These are phyloP conservation scores for Tachina fera DNA, from an alignment of 2,888 invertebrate species.

Conservation along the genomic window DNA sequence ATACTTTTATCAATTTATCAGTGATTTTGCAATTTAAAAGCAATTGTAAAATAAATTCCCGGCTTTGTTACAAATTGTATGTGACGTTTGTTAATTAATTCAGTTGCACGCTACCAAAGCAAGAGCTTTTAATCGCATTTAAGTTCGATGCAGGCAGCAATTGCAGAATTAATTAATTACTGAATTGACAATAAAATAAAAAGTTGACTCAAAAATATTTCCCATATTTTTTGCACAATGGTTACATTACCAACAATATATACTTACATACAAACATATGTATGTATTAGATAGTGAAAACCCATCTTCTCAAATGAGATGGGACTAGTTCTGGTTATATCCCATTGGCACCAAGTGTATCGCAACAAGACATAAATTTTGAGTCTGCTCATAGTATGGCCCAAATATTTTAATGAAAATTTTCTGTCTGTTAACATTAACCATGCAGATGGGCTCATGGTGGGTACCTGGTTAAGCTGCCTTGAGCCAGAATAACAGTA, in stretches of 20 bases:
- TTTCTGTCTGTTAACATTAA: too few relatives aligned
- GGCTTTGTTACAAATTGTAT: constrained; percentile 18
- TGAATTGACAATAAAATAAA: background rate
- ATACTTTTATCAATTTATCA: constrained; percentile 12
- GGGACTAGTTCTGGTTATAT: too few relatives aligned
- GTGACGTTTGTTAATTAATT: constrained; percentile 33
- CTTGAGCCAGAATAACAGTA: too few relatives aligned
- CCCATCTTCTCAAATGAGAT: too few relatives aligned
- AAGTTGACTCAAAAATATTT: background rate
- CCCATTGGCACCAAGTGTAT: too few relatives aligned
- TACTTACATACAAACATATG: too few relatives aligned
- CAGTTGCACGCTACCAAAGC: background rate
- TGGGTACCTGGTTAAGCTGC: too few relatives aligned
- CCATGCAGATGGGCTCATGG: too few relatives aligned
- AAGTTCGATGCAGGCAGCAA: background rate
- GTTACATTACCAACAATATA: background rate
- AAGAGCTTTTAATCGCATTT: background rate
- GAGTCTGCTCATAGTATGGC: too few relatives aligned
- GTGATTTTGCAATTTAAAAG: constrained; percentile 1
- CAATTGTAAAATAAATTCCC: background rate
- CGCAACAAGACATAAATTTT: too few relatives aligned
- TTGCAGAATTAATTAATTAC: background rate
- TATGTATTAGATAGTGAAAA: too few relatives aligned
- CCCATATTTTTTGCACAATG: background rate
- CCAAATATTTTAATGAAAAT: too few relatives aligned